Base-by-base conservation (phyloP, 2,113 vertebrate species). In the Psilopogon haemacephalus region DNA sequence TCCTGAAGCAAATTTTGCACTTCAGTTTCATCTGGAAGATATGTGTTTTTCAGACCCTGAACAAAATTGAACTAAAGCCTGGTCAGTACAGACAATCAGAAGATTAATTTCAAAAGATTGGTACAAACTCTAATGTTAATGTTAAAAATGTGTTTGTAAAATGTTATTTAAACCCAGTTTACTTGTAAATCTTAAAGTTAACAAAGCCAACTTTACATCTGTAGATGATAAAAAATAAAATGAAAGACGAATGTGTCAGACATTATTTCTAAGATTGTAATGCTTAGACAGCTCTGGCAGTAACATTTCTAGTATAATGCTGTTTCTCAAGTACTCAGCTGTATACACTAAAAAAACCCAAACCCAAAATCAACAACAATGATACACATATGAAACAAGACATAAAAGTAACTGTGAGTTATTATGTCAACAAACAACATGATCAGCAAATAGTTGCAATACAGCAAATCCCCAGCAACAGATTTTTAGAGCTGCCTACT, bases 401-500 rank as follows among this genome's bases (percentile, higher is more conserved):
- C 19, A 9, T 55, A 52, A 59, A 89, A 87, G 6, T 37, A 59
- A 54, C 15, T 62, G 15, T 32, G 13, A 73, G 4, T 30, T 74
- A 28, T 42, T 9, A 68, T 62, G 27, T 56, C 42, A 85, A 30
- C 10, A 72, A 32, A 55, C 60, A 1, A 33, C 27, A 59, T 67
- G 37, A 27, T 15, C 7, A 74, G 8, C 5, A 71, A 77, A 46
- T 15, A 6, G 3, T 74, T 79, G 16, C 32, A 65, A 69, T 42
- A 59, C 4, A 67, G 21, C 1, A 86, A 76, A 56, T 44, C 0
- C 1, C 8, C 5, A 44, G 35, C 0, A 69, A 19, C 4, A 38
- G 17, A 50, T 65, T 62, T 90, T 54, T 46, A 85, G 59, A 62
- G 15, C 35, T 26, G 79, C 3, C 2, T 11, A 63, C 8, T 16